Base-by-base conservation (phyloP, 1,140 invertebrate genomes). In the Magallana angulata region DNA sequence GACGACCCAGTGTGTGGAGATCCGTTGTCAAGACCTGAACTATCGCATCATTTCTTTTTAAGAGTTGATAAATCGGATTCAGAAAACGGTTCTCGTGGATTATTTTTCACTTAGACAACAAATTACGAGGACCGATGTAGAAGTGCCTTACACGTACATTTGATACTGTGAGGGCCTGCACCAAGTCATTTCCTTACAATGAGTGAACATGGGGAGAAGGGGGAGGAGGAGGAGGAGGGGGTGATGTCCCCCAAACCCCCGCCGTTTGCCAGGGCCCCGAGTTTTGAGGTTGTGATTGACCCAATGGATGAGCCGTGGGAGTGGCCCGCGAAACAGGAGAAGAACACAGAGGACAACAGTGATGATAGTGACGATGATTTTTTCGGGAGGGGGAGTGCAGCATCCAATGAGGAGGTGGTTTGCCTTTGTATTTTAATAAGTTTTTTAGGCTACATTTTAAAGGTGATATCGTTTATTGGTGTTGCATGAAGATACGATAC, bases 351-450 rank as follows among this genome's bases (percentile, higher is more conserved):
- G 16, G 48, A 18, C 36, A 58, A 18, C 8, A 82, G 81, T 30
- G 81, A 84, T 24, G 82, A 84, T 62, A 62, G 59, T 62, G 82
- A 84, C 82, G 82, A 84, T 59, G 82, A 84, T 62, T 11, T 84
- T 36, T 57, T 58, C 30, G 82, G 57, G 30, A 48, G 57, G 9
- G 59, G 82, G n/a, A 60, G 56, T 62, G 24, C 57, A 14, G 82
- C 24, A 11, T n/a, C 57, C 11, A 58, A 84, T 18, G 82, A 84
- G 82, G 82, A 58, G 68, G 68, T 76, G 68, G 68, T 18, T 18
- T 76, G 18, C 68, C 36, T 76, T 76, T 30, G 24, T 11, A 36
- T 36, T 76, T 62, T 12, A 62, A 62, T 62, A 62, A 5, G 24
- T 24, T 48, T 48, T 48, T 48, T 3, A 48, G 36, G 36, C 36